Conservation (phyloP, 2,888 invertebrate species). For the Eupithecia vulgata region DNA sequence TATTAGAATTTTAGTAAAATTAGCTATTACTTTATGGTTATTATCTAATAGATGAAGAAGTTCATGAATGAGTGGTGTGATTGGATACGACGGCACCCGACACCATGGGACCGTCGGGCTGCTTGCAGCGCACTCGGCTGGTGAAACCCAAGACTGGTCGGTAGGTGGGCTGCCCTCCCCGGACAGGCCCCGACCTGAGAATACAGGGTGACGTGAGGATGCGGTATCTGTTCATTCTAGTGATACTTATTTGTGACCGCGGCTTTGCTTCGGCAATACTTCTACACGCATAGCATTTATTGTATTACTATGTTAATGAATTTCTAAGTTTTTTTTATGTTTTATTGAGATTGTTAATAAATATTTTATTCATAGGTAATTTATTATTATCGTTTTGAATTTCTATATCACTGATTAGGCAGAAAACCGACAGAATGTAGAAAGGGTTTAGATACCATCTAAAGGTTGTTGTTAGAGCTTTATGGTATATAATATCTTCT, state of each 20-base stretch:
- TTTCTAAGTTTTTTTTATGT: too few species aligned
- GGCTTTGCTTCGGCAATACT: neutral
- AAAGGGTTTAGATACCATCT: neutral
- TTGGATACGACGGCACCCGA: slow-evolving; percentile 67
- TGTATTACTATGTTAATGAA: too few species aligned
- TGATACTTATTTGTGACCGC: neutral
- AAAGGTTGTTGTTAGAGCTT: neutral
- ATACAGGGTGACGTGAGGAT: neutral
- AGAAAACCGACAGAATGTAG: neutral
- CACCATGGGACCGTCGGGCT: slow-evolving; percentile 61
- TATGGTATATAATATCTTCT: neutral
- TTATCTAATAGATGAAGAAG: neutral
- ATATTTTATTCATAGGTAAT: too few species aligned
- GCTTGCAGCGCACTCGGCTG: slow-evolving; percentile 65
- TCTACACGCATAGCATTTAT: too few species aligned
- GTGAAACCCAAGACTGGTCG: slow-evolving; percentile 72
- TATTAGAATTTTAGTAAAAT: neutral
- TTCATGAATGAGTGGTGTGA: slow-evolving; percentile 4
- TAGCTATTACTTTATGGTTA: neutral
- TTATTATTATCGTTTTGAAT: too few species aligned
- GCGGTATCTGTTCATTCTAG: neutral
- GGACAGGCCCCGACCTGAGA: neutral
- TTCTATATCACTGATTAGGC: neutral
- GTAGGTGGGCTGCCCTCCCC: slow-evolving; percentile 67
- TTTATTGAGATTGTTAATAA: too few species aligned